Conservation (phyloP, 2,888 invertebrate genomes). For the Herminia tarsipennalis region DNA sequence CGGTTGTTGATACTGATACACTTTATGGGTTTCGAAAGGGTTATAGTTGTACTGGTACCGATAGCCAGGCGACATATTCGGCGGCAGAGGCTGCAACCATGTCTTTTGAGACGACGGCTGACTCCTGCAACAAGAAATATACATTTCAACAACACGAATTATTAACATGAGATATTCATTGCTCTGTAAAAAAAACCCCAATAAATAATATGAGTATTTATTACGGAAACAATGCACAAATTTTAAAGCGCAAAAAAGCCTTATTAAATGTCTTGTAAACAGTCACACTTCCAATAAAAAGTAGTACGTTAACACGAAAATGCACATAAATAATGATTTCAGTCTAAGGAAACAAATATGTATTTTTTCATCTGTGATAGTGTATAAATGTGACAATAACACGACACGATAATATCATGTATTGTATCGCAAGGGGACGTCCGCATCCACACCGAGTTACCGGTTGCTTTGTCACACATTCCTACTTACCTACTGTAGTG, state of each 20-base stretch:
- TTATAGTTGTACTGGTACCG: slow-evolving; percentile 78
- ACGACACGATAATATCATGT: neutral
- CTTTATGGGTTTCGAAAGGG: slow-evolving; percentile 77
- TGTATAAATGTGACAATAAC: slow-evolving; percentile 10
- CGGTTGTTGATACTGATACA: slow-evolving; percentile 69
- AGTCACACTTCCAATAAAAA: too few species aligned
- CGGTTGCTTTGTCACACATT: too few species aligned
- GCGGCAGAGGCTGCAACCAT: slow-evolving; percentile 70
- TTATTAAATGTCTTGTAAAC: too few species aligned
- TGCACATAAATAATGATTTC: too few species aligned
- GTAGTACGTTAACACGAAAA: too few species aligned
- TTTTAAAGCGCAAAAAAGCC: too few species aligned
- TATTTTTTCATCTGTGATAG: slow-evolving; percentile 24
- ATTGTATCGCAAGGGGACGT: neutral
- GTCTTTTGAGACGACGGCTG: slow-evolving; percentile 66
- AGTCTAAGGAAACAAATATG: slow-evolving; percentile 28
- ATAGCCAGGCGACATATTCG: slow-evolving; percentile 68
- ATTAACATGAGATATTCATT: too few species aligned
- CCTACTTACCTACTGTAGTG: too few species aligned
- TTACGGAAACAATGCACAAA: too few species aligned
- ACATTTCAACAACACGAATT: neutral
- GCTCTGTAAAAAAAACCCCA: too few species aligned
- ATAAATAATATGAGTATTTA: too few species aligned
- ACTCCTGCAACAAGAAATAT: slow-evolving; percentile 63
- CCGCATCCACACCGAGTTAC: too few species aligned